A percentile compares a stretch with the other conserved stretches of the same genome.
These are phyloP conservation scores for Drosophila setosimentum DNA, from an alignment of 2,888 invertebrate species.

Conservation along the genomic window DNA sequence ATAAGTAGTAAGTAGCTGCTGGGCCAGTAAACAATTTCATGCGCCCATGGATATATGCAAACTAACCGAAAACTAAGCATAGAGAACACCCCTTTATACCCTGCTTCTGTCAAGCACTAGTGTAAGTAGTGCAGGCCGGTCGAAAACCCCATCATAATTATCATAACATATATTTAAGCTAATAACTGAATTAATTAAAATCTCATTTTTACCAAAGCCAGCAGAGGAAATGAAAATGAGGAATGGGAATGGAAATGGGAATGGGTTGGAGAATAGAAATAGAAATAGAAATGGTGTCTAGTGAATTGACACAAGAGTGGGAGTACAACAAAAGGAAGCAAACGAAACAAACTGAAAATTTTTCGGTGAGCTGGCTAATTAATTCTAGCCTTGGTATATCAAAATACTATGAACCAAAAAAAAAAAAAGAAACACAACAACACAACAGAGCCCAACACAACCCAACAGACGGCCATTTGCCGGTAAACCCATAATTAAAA, in stretches of 20 bases:
- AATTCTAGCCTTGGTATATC: constrained; percentile 57
- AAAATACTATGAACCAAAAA: neutral
- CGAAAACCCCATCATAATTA: constrained; percentile 54
- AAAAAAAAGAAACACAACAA: neutral
- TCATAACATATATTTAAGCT: constrained; percentile 76
- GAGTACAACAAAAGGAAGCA: constrained; percentile 4
- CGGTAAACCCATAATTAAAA: constrained; percentile 65
- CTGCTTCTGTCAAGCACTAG: neutral
- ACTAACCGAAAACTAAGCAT: constrained; percentile 10
- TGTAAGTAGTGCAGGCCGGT: constrained; percentile 19
- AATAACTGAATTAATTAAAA: constrained; percentile 81
- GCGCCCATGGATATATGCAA: constrained; percentile 19
- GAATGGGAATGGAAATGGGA: constrained; percentile 13
- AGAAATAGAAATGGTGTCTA: constrained; percentile 4
- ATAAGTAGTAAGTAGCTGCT: constrained; percentile 12
- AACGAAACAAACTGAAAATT: neutral
- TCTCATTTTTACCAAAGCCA: constrained; percentile 67
- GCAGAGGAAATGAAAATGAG: constrained; percentile 40
- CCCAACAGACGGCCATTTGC: constrained; percentile 20
- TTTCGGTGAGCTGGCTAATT: constrained; percentile 58
- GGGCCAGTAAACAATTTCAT: constrained; percentile 44
- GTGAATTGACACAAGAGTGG: constrained; percentile 5
- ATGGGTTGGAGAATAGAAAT: constrained; percentile 5
- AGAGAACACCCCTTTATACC: constrained; percentile 17
- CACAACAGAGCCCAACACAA: neutral